Base-by-base conservation (phyloP, 2,888 invertebrate genomes). In the Zygogramma bicolorata region DNA sequence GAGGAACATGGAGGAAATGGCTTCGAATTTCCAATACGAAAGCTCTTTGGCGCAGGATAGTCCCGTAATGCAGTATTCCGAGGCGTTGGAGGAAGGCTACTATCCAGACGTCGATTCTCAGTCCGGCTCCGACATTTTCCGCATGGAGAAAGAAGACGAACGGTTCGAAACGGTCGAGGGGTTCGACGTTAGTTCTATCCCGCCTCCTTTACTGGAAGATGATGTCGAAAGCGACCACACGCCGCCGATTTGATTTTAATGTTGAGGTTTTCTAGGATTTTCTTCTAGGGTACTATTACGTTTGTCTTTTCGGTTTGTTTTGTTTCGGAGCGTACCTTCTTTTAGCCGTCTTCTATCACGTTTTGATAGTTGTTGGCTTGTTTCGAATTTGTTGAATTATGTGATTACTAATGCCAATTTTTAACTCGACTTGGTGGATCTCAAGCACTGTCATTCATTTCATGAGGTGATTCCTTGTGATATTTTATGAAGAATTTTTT, bases 171-270 rank as follows among this genome's bases (percentile, higher is more conserved):
- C 92, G 69, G 92, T 92, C n/a, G 94, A 94, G 78, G 92, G 92
- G 83, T 92, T 94, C 83, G 94, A 94, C 82, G 92, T 94, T 20
- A 90, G 93, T 38, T 92, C 91, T 27, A 90, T 94, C 81, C 94
- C 94, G n/a, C 94, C 94, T 66, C 94, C 94, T 66, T 88, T 93
- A 76, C 90, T 94, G 81, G 91, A 92, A 67, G 94, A 94, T 80
- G 93, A 93, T 82, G 94, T 94, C 83, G 92, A 92, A 80, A 90
- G 91, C 77, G 87, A 85, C 66, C 81, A 81, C 67, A 79, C 80
- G 49, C 82, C 79, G 77, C 85, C 86, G 71, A 85, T 87, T 85
- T 86, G 86, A 86, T 86, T 86, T 85, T 86, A 86, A 85, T 82
- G 80, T 79, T 27, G 74, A 77, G 72, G 75, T 79, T 66, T 77